Evolutionary conservation across 2,113 vertebrate species (phyloP).

Genomic region (Catharus bicknelli): DNA sequence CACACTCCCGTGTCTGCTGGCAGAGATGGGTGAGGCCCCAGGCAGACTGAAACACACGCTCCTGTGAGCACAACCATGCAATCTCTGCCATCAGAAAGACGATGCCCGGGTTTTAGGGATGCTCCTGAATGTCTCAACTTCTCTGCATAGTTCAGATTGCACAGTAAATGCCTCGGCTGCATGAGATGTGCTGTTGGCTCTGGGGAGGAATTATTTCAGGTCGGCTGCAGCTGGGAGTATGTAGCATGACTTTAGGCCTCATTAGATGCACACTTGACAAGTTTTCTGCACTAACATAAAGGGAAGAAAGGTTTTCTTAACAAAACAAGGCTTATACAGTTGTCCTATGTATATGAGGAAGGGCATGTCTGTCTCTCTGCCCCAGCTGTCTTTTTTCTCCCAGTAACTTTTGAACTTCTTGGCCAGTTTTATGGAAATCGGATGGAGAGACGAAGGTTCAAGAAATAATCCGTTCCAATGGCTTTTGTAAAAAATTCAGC

Average conservation of each 20-base stretch:
- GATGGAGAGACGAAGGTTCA: neutral
- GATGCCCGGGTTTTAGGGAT: neutral
- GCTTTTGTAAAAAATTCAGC: neutral
- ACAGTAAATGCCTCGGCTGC: constrained; percentile 27
- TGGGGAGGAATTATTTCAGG: constrained; percentile 51
- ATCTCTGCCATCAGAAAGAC: constrained; percentile 11
- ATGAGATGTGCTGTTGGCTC: constrained; percentile 25
- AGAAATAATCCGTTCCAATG: neutral
- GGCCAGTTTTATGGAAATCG: neutral
- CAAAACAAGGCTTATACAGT: neutral
- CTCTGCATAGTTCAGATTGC: constrained; percentile 31
- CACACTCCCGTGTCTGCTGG: neutral
- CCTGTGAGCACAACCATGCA: neutral
- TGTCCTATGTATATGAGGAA: neutral
- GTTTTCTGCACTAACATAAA: constrained; percentile 22
- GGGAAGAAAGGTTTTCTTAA: constrained; percentile 15
- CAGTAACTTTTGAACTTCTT: neutral
- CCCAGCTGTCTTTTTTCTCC: neutral
- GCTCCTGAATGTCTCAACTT: constrained; percentile 41
- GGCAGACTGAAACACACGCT: neutral
- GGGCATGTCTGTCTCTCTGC: neutral
- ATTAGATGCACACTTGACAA: constrained; percentile 41
- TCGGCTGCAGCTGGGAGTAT: constrained; percentile 26
- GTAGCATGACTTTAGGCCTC: constrained; percentile 37
- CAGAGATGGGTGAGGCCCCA: neutral